Percentiles rank a stretch among this genome's conserved stretches.
Conservation (phyloP, 2,113 vertebrate genomes). For the Ictalurus furcatus region DNA sequence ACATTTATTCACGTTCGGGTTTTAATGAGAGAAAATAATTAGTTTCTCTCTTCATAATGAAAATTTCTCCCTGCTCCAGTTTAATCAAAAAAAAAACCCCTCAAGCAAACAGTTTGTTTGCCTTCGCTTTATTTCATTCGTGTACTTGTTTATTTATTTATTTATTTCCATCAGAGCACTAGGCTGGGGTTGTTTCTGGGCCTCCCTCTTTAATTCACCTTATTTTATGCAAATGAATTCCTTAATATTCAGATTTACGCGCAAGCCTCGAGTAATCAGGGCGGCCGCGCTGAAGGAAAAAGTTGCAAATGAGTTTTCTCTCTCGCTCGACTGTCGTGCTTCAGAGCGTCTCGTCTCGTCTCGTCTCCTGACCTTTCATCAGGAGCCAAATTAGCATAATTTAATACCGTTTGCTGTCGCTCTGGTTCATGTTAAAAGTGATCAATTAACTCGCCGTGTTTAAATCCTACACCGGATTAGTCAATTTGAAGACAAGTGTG, state of each 20-base stretch:
- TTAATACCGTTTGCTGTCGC: background rate
- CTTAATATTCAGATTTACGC: conserved; percentile 52
- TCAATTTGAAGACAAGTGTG: background rate
- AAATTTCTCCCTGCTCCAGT: conserved; percentile 27
- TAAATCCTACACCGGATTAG: background rate
- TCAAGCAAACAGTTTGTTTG: conserved; percentile 41
- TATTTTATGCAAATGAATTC: conserved; percentile 47
- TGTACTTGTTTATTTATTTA: background rate
- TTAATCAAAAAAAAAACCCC: conserved; percentile 36
- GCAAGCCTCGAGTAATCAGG: conserved; percentile 13
- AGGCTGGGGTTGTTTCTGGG: background rate
- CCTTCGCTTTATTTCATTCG: background rate
- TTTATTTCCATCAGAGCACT: background rate
- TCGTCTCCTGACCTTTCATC: conserved; percentile 1
- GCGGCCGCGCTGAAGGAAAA: conserved; percentile 6
- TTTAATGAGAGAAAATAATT: conserved; percentile 19
- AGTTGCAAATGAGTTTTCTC: conserved; percentile 40
- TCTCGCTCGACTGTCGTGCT: background rate
- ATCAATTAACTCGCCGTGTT: background rate
- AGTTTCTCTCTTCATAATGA: conserved; percentile 17
- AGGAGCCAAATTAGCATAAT: background rate
- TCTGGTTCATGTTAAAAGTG: background rate
- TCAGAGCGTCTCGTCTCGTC: background rate
- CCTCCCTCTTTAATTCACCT: conserved; percentile 27
- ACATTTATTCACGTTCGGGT: background rate